Evolutionary conservation across 2,113 vertebrate species (phyloP).

Genomic region (Scolopax mira): DNA sequence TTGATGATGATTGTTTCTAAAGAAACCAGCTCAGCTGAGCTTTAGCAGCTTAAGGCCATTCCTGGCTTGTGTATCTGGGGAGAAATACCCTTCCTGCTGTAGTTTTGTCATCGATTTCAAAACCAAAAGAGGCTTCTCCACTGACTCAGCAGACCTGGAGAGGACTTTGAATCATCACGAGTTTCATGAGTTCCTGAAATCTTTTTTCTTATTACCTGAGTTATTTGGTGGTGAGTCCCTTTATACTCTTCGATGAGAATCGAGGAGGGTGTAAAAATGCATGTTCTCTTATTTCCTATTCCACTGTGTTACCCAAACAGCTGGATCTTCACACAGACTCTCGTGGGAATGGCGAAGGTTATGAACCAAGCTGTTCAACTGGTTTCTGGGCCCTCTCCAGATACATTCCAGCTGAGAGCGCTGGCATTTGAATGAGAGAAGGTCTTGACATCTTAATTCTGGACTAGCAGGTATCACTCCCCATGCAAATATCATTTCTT

Average conservation of each 20-base stretch:
- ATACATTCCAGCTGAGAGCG: neutral
- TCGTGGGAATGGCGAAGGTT: neutral
- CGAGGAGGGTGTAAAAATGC: neutral
- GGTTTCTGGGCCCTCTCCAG: constrained; percentile 41
- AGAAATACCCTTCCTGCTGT: neutral
- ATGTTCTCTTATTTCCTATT: neutral
- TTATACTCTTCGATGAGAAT: neutral
- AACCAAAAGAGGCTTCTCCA: neutral
- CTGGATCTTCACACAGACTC: neutral
- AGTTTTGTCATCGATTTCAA: neutral
- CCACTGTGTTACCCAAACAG: constrained; percentile 13
- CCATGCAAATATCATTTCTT: constrained; percentile 52
- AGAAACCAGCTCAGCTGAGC: neutral
- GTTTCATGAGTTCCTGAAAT: neutral
- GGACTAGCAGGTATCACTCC: constrained; percentile 54
- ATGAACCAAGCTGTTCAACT: constrained; percentile 35
- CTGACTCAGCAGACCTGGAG: neutral
- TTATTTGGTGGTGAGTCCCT: neutral
- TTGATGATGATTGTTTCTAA: neutral
- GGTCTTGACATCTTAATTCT: constrained; percentile 62
- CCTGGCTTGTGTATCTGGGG: neutral
- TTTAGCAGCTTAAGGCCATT: neutral
- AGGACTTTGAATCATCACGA: neutral
- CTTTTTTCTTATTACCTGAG: neutral
- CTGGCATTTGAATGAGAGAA: constrained; percentile 64